Percentiles rank a stretch among this genome's conserved stretches.
These are phyloP conservation scores for Chiroxiphia lanceolata DNA, from an alignment of 2,797 vertebrate species.

Conservation along the genomic window DNA sequence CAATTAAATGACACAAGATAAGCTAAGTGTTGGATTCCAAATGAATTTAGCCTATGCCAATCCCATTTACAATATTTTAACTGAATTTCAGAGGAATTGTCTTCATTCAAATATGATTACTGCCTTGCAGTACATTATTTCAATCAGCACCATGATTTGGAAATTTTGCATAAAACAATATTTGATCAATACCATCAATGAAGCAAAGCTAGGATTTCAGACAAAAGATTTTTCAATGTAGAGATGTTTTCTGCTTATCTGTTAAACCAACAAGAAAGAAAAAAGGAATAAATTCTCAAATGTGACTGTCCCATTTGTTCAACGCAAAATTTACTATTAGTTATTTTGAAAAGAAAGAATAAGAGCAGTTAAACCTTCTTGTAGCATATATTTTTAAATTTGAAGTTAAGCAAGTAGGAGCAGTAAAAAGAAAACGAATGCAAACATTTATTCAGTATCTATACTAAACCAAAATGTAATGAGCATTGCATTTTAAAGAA, in stretches of 20 bases:
- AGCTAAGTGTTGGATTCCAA: slow-evolving; percentile 6
- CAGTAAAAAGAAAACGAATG: background rate
- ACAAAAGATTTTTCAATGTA: background rate
- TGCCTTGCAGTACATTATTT: background rate
- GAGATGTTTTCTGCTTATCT: background rate
- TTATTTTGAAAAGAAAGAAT: background rate
- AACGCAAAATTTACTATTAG: background rate
- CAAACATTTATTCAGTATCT: background rate
- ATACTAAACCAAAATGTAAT: background rate
- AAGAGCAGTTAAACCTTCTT: background rate
- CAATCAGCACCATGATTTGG: background rate
- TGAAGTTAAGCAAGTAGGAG: background rate
- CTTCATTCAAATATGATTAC: background rate
- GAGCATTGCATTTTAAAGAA: background rate
- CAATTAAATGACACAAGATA: background rate
- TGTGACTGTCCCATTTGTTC: background rate
- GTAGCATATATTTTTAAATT: background rate
- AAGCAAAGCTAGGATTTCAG: background rate
- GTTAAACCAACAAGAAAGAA: background rate
- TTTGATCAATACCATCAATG: background rate
- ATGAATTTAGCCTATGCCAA: background rate
- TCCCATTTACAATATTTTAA: background rate
- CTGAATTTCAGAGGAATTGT: background rate
- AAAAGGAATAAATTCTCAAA: background rate
- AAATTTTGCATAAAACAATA: background rate